Conservation (phyloP, 2,113 vertebrate species). For the Formicarius rufipectus region DNA sequence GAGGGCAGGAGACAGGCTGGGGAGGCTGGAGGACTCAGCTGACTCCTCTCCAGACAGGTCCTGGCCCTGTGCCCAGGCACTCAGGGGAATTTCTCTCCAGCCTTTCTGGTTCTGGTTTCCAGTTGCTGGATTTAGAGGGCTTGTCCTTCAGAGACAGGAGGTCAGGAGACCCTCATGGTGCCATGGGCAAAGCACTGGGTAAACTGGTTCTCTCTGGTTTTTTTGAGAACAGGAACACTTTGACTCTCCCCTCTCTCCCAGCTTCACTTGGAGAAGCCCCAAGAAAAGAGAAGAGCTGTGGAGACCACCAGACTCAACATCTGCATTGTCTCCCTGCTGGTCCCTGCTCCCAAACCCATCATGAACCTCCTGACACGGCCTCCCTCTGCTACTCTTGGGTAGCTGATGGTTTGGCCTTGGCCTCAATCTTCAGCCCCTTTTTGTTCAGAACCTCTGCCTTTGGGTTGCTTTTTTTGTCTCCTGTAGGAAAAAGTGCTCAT, state of each 20-base stretch:
- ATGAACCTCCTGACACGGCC: background rate
- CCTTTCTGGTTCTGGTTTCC: background rate
- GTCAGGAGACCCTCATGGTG: background rate
- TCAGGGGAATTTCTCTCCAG: background rate
- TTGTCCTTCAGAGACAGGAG: background rate
- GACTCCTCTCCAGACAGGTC: background rate
- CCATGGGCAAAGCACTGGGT: background rate
- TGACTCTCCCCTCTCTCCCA: background rate
- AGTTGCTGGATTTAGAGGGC: background rate
- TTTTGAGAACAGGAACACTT: background rate
- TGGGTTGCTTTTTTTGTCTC: background rate
- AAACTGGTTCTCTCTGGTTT: background rate
- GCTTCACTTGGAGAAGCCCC: background rate
- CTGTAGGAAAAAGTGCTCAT: background rate
- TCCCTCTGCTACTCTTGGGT: background rate
- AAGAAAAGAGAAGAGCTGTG: background rate
- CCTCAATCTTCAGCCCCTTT: background rate
- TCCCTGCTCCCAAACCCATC: background rate
- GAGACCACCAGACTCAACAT: background rate
- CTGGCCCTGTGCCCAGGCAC: background rate
- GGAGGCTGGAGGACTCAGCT: background rate
- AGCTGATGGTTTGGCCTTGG: background rate
- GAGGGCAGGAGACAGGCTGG: background rate
- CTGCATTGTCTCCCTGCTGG: background rate
- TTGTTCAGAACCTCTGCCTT: background rate